These are phyloP conservation scores for Anisognathus igniventris DNA, from an alignment of 2,797 vertebrate genomes.

Conservation along the genomic window DNA sequence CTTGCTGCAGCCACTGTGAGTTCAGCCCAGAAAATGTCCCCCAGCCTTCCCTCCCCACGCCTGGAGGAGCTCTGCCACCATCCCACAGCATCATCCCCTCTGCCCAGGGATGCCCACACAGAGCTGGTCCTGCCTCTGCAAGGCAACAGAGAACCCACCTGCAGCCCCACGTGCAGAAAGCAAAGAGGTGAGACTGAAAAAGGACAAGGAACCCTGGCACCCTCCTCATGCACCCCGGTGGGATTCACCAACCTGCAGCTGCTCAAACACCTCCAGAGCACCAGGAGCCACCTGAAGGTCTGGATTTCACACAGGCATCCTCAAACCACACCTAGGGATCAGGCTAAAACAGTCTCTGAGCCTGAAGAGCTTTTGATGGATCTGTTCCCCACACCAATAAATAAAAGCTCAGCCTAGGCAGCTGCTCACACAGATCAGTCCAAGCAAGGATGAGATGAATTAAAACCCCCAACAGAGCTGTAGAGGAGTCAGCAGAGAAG, in stretches of 20 bases:
- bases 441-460: not conserved
- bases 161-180: not conserved
- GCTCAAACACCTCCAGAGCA: not conserved
- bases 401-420: not conserved
- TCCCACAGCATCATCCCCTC: rapidly evolving
- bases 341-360: not conserved
- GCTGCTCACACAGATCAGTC: not conserved
- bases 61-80: rapidly evolving
- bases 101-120: not conserved
- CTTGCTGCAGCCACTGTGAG: rapidly evolving
- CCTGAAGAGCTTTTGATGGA: not conserved
- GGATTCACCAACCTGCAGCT: not conserved
- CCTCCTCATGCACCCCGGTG: rapidly evolving
- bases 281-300: not conserved
- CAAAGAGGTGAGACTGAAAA: not conserved
- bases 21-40: not conserved
- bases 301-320: not conserved
- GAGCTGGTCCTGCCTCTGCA: not conserved
- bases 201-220: too few species aligned
- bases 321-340: not conserved
- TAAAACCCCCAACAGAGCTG: not conserved
- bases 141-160: not conserved
- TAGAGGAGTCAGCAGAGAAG: not conserved
- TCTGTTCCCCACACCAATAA: not conserved
- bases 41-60: not conserved